Conservation (phyloP, 2,113 vertebrate genomes). For the Ageneiosus marmoratus region DNA sequence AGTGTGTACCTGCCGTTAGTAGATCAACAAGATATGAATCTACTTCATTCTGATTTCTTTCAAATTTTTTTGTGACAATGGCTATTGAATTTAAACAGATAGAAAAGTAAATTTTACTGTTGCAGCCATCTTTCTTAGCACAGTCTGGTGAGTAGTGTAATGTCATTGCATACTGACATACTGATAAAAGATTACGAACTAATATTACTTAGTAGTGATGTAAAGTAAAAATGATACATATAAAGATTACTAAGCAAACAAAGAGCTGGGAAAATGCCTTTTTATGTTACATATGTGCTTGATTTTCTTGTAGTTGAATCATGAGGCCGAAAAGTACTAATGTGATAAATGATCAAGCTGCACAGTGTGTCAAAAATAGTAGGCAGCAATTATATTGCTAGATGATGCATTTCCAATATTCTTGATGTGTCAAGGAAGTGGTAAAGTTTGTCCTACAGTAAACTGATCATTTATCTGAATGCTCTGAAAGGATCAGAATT, state of each 20-base stretch:
- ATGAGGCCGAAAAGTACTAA: not conserved
- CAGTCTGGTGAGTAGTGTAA: not conserved
- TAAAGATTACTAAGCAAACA: not conserved
- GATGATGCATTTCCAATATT: not conserved
- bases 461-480: not conserved
- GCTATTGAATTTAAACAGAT: not conserved
- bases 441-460: not conserved
- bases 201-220: not conserved
- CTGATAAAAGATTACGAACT: not conserved
- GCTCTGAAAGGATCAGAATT: not conserved
- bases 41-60: not conserved
- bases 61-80: not conserved
- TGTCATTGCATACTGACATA: not conserved
- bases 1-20: no score
- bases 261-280: not conserved
- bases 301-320: not conserved
- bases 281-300: not conserved
- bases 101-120: not conserved
- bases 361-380: not conserved
- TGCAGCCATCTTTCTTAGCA: not conserved
- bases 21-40: no score
- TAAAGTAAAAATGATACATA: not conserved
- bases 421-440: not conserved
- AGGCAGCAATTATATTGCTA: not conserved
- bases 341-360: not conserved